These are phyloP conservation scores for Microchirus variegatus DNA, from an alignment of 2,797 vertebrate species.

Conservation along the genomic window DNA sequence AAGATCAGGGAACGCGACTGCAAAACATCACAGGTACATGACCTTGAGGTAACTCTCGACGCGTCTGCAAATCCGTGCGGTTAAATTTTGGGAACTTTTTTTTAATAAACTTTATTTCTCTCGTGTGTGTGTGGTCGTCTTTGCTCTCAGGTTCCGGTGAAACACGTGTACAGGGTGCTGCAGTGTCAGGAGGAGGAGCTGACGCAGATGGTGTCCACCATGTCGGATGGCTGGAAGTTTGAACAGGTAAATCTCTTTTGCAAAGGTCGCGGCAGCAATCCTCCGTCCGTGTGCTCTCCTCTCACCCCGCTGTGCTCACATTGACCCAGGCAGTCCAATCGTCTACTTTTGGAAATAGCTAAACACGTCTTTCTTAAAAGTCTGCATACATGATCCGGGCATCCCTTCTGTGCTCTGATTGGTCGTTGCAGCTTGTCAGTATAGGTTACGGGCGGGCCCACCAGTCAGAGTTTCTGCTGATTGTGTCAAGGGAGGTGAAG, in stretches of 20 bases:
- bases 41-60: neutral
- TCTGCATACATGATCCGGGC: conserved; percentile 75
- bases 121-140: neutral
- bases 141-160: conserved; percentile 87
- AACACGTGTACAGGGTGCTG: conserved; percentile 97
- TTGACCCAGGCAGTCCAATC: conserved; percentile 61
- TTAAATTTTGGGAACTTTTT: too few relatives aligned
- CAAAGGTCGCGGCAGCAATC: conserved; percentile 21
- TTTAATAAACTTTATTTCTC: neutral
- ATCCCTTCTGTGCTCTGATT: conserved; percentile 89
- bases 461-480: conserved; percentile 97
- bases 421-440: conserved; percentile 96
- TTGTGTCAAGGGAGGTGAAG: conserved; percentile 95
- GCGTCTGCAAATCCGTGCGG: accelerated
- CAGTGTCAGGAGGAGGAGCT: conserved; percentile 99
- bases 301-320: conserved; percentile 66
- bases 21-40: conserved; percentile 91
- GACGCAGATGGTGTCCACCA: conserved; percentile 99
- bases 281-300: conserved; percentile 67
- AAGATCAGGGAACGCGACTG: conserved; percentile 97
- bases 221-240: conserved; percentile 99
- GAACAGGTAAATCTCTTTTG: conserved; percentile 93
- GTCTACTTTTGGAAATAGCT: conserved; percentile 47
- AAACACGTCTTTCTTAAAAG: conserved; percentile 64
- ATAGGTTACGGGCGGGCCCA: conserved; percentile 93